Evolutionary conservation across 1,140 invertebrate genomes (phyloP), one percentile per base, ranked within the genome.

Genomic region (Acromyrmex charruanus): DNA sequence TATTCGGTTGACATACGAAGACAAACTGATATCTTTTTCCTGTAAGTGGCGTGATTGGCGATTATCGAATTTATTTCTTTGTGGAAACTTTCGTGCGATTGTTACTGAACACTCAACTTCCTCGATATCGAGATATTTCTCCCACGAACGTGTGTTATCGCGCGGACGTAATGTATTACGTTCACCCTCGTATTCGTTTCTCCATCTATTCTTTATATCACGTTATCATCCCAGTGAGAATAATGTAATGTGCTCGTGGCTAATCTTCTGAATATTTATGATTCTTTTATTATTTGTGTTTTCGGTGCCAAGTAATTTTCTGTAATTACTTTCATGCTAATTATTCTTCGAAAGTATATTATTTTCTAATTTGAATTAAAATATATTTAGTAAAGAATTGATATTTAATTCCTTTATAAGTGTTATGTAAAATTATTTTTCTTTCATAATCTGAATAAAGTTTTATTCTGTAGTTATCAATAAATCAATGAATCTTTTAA

Each of bases 141-240:
- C 12, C 10, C 39, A 25, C n/a, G 31, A 69, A 66, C 61, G 77
- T 53, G 49, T 16, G 44, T 18, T 51, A 31, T 66, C 25, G 77
- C 14, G 28, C 4, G 44, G 10, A 69, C n/a, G 5, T 69, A 65
- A 79, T 65, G 39, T 39, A 63, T 49, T 44, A 77, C 5, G 12
- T 51, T 79, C n/a, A 16, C 3, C 3, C 44, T 66, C 12, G 14
- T 25, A 21, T 35, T 39, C 6, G 4, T 14, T 58, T 39, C 18
- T 18, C 44, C 25, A 35, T 35, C 31, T 21, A 53, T 31, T 68
- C 44, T 53, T 69, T 68, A 68, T 68, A 55, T 80, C 21, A 55
- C 49, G 28, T 80, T 80, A 80, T 80, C 31, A 39, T 25, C 10
- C 21, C 25, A 80, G n/a, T 25, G 18, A 65, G 49, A 69, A 69